phyloP scores from a whole-genome alignment of 2,888 invertebrate species.

The Leptinotarsa tumamoca region DNA sequence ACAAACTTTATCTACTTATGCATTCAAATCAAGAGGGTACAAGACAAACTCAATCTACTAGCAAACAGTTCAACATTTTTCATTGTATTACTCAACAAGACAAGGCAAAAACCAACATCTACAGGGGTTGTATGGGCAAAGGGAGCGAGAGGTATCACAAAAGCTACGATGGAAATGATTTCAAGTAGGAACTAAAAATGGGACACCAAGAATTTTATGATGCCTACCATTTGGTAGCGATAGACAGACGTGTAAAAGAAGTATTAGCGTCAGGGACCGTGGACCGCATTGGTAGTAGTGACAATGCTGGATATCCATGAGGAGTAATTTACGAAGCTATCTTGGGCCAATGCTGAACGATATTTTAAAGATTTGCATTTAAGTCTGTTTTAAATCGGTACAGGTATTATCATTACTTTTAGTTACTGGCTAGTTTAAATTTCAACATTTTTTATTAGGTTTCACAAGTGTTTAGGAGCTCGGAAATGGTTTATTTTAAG shows the following conservation, averaged over 20 bases:
- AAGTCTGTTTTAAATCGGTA: conserved; percentile 43
- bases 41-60: conserved; percentile 34
- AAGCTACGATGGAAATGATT: conserved; percentile 38
- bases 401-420: conserved; percentile 47
- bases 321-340: conserved; percentile 58
- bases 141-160: conserved; percentile 31
- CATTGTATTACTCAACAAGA: conserved; percentile 34
- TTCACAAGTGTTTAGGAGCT: conserved; percentile 47
- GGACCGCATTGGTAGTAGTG: conserved; percentile 63
- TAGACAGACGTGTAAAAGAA: conserved; percentile 67
- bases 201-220: conserved; percentile 45
- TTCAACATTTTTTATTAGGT: conserved; percentile 45
- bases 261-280: conserved; percentile 65
- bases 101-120: conserved; percentile 44
- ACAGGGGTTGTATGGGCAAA: conserved; percentile 33
- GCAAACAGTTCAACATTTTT: conserved; percentile 35
- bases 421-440: conserved; percentile 41
- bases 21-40: conserved; percentile 35
- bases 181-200: conserved; percentile 38
- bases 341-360: conserved; percentile 62
- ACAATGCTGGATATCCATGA: conserved; percentile 66
- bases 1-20: conserved; percentile 29
- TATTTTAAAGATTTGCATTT: conserved; percentile 48
- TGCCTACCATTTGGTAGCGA: conserved; percentile 67
- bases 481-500: conserved; percentile 43